Evolutionary conservation across 2,888 invertebrate genomes (phyloP), one percentile per base, ranked within the genome.

Genomic region (Hypomecis punctinalis): DNA sequence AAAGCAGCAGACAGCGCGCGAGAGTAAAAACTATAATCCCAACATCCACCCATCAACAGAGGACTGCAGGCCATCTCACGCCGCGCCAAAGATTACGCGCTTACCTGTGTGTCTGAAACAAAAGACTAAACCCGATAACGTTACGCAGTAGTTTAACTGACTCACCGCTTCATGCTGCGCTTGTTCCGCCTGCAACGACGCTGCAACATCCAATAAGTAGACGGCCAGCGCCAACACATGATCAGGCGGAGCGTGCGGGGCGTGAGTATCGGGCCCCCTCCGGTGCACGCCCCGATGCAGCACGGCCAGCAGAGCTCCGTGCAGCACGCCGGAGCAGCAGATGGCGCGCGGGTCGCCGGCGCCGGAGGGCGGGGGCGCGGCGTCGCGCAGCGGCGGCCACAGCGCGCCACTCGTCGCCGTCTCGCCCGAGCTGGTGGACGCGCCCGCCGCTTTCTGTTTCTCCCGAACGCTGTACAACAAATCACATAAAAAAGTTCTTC

Each of bases 181-280:
- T 2, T 73, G 72, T 76, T 88, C 89, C 46, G 80, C 81, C 68
- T 86, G 88, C 60, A 87, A 82, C 69, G 87, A 94, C 6, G 97
- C 95, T 39, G 97, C 96, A 86, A 98, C 96, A 86, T 98, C 97
- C 67, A 99, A 91, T 63, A 99, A 94, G 86, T 97, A 98, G 11
- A 98, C 94, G 54, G 97, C 95, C 64, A 98, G 91, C 59, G 98
- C 97, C 76, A 98, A 94, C 76, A 98, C 95, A 86, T 98, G 97
- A 88, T 99, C 99, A 52, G 97, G 96, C 35, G 91, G 91, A 72
- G 91, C 89, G 75, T 84, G 85, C 71, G 84, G 84, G 63, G 85
- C 81, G 69, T 76, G 94, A 95, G 80, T 94, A 94, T 63, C 96
- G 94, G 68, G 96, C 95, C 83, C 96, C 95, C 96, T 78, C 46